Evolutionary conservation across 2,113 vertebrate genomes (phyloP).

Genomic region (Agapornis roseicollis): DNA sequence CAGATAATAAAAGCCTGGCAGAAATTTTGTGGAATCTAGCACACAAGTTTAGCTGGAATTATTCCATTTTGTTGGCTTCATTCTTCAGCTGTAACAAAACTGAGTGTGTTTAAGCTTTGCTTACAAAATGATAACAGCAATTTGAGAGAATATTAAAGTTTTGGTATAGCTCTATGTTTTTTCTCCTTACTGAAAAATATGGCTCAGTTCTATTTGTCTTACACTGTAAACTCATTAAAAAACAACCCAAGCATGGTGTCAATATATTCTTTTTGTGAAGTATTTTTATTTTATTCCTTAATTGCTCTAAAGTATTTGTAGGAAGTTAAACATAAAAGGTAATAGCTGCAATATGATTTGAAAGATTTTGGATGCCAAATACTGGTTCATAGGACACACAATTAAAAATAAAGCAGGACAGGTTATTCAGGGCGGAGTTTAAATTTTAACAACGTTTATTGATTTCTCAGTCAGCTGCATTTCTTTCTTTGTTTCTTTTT

Average conservation of each 20-base stretch:
- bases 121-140: neutral
- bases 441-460: neutral
- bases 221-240: neutral
- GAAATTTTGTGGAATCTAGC: neutral
- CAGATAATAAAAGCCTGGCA: neutral
- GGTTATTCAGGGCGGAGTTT: neutral
- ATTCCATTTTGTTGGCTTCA: neutral
- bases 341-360: neutral
- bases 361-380: neutral
- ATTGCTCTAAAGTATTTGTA: neutral
- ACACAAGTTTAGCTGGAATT: neutral
- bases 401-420: neutral
- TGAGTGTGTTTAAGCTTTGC: neutral
- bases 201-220: neutral
- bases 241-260: accelerated
- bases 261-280: neutral
- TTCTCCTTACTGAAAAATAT: neutral
- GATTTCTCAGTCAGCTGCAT: neutral
- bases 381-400: neutral
- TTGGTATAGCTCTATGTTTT: neutral
- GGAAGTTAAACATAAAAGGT: neutral
- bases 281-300: neutral
- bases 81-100: neutral
- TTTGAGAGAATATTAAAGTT: neutral
- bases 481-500: neutral